Conservation (phyloP, 53 echinoderm and acorn worm species). For the Zoroaster sp. region DNA sequence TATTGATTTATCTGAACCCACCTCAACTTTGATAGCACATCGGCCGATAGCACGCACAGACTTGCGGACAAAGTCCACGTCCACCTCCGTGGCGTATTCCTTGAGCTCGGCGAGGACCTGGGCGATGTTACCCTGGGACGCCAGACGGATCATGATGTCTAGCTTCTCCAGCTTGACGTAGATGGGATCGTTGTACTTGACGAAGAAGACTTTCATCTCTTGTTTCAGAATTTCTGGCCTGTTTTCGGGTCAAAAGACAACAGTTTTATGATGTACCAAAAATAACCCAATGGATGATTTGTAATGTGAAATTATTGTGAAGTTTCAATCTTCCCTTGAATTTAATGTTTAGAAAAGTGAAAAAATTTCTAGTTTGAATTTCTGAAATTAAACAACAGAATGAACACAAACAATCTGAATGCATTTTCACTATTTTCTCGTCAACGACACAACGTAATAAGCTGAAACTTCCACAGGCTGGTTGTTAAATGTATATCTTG, state of each 20-base stretch:
- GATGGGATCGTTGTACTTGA: slow-evolving; percentile 99
- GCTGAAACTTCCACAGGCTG: no score
- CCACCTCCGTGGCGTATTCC: slow-evolving; percentile 98
- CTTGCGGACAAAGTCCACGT: slow-evolving; percentile 99
- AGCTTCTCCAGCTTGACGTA: slow-evolving; percentile 98
- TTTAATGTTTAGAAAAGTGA: no score
- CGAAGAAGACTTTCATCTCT: slow-evolving; percentile 99
- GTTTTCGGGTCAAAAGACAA: not conserved
- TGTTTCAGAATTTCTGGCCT: slow-evolving; percentile 96
- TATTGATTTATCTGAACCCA: no score
- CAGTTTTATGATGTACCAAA: not conserved
- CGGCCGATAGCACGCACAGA: slow-evolving; percentile 97
- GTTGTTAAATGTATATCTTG: no score
- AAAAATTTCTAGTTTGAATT: no score
- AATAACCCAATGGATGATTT: not conserved
- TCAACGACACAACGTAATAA: no score
- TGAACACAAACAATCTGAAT: no score
- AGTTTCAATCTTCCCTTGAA: no score
- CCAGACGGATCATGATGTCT: slow-evolving; percentile 99
- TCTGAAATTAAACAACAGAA: no score
- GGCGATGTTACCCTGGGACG: slow-evolving; percentile 92
- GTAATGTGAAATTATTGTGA: no score
- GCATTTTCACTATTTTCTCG: no score
- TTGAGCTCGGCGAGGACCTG: slow-evolving; percentile 99
- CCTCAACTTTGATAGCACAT: slow-evolving; percentile 99